Conservation (phyloP, 2,888 invertebrate species). For the Sympetrum striolatum region DNA sequence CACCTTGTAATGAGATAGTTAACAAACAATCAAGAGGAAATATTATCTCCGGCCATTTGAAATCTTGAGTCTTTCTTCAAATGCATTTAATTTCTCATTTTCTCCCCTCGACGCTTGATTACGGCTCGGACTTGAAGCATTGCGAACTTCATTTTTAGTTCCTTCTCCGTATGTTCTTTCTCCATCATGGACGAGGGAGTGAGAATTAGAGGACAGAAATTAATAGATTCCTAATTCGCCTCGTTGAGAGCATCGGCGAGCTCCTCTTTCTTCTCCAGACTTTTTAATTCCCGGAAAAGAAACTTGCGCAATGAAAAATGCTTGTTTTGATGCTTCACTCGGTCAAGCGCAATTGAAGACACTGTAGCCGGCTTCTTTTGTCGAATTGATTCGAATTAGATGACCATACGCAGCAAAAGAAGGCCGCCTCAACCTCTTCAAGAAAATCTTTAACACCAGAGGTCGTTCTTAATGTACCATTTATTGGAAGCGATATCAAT, state of each 20-base stretch:
- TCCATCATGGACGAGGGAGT: too few relatives aligned
- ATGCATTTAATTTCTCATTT: too few relatives aligned
- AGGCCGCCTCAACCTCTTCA: background rate
- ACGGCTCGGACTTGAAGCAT: too few relatives aligned
- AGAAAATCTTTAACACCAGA: background rate
- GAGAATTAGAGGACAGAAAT: too few relatives aligned
- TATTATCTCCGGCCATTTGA: too few relatives aligned
- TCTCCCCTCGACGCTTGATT: too few relatives aligned
- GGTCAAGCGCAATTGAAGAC: background rate
- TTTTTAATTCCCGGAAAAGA: background rate
- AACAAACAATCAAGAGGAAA: too few relatives aligned
- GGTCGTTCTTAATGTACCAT: background rate
- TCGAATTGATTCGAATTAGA: background rate
- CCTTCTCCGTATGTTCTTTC: too few relatives aligned
- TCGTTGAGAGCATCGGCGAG: background rate
- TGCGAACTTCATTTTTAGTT: too few relatives aligned
- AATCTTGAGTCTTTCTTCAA: too few relatives aligned
- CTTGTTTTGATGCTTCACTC: background rate
- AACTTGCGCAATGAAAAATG: background rate
- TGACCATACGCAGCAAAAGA: background rate
- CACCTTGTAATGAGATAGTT: too few relatives aligned
- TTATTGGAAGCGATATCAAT: too few relatives aligned
- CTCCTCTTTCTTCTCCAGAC: background rate
- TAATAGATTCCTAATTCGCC: background rate
- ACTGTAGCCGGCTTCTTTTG: background rate